These are phyloP conservation scores for zebrafish (Danio rerio) DNA, from an alignment of 2,113 vertebrate genomes.

Conservation along the genomic window DNA sequence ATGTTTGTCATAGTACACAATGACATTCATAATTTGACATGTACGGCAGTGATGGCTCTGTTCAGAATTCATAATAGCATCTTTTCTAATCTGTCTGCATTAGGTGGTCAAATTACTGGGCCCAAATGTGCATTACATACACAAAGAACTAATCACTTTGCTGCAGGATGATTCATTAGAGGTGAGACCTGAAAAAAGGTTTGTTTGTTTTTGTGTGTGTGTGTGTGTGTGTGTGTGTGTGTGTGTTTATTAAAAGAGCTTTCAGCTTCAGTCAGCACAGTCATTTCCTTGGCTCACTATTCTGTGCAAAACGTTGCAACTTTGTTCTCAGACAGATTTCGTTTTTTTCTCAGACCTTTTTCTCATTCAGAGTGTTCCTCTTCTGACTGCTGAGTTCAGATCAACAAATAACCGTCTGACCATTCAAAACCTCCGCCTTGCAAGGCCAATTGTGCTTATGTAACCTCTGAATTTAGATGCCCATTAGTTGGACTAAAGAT, in stretches of 20 bases:
- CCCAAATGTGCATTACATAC: slow-evolving; percentile 85
- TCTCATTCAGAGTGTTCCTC: not conserved
- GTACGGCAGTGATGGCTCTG: not conserved
- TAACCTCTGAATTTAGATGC: slow-evolving; percentile 7
- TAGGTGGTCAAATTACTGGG: slow-evolving; percentile 92
- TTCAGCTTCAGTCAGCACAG: slow-evolving; percentile 13
- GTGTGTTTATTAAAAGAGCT: slow-evolving; percentile 9
- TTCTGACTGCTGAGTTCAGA: not conserved
- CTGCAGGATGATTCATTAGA: slow-evolving; percentile 93
- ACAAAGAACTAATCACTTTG: slow-evolving; percentile 88
- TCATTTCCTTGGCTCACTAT: slow-evolving; percentile 11
- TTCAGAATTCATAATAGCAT: not conserved
- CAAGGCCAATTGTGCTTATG: not conserved
- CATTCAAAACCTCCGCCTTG: not conserved
- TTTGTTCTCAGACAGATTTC: not conserved
- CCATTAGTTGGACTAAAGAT: not conserved
- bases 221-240: slow-evolving; percentile 30
- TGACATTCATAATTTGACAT: not conserved
- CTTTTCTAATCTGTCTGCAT: slow-evolving; percentile 56
- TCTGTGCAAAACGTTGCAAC: not conserved
- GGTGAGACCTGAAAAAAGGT: slow-evolving; percentile 75
- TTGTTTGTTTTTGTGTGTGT: slow-evolving; percentile 3
- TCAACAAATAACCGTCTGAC: not conserved
- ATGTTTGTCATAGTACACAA: not conserved
- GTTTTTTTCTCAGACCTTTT: not conserved